Base-by-base conservation (phyloP, 2,888 invertebrate genomes). In the Caenorhabditis sinica region DNA sequence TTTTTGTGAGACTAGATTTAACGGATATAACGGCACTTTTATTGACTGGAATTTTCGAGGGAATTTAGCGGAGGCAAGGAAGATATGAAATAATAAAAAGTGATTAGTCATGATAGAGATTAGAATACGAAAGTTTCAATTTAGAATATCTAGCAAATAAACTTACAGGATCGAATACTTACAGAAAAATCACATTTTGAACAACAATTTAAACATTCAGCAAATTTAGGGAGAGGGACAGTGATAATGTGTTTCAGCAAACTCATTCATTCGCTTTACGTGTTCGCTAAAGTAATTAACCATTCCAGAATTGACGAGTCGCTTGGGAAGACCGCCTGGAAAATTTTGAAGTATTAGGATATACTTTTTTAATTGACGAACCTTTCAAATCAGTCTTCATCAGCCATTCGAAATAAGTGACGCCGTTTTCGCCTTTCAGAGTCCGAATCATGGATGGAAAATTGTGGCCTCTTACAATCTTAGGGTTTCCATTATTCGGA, bases 351-450 rank as follows among this genome's bases (percentile, higher is more conserved):
- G 23, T 56, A 17, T n/a, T 49, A 2, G 2, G 49, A n/a, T n/a
- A 68, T 49, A n/a, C n/a, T 23, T 45, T 53, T 51, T 43, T n/a
- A 36, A 15, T 43, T 43, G 30, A 17, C 40, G 8, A 9, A 81
- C 84, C 85, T 82, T 77, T 85, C 58, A 85, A 74, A 77, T 88
- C 88, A 0, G 88, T 88, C 60, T 87, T 86, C 88, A 88, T 88
- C 1, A 88, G 72, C 88, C 88, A 88, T 60, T 88, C 88, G 23
- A 88, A 83, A 11, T 51, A 53, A 8, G 83, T 69, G 4, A 73
- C 58, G 20, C 65, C 84, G 1, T 72, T 65, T 20, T 43, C 53
- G 20, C 43, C 71, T 51, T 66, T 66, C 51, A 45, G 51, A 6
- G 83, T 84, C 33, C 86, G 63, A 28, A 88, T 86, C 66, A 88